Base-by-base conservation (phyloP, 2,113 vertebrate species). In the Sturnira hondurensis region DNA sequence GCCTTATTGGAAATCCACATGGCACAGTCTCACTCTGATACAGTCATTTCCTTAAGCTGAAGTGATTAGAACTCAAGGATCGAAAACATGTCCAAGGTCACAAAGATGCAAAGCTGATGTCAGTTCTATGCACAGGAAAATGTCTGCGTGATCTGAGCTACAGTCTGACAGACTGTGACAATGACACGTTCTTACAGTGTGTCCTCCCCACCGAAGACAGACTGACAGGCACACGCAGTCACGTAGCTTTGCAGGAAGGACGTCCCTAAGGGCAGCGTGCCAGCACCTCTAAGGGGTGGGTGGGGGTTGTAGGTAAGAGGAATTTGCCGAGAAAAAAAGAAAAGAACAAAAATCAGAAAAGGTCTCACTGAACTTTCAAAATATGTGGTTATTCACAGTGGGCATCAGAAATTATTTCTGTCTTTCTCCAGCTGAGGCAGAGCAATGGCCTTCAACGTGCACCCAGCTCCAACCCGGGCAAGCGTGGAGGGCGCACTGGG, bases 141-240 rank as follows among this genome's bases (percentile, higher is more conserved):
- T 1, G n/a, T 5, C 4, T 65, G 58, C 9, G 15, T 17, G 45
- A 87, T 68, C 58, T 84, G 1, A 1, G 4, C 26, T 43, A 13
- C 7, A 22, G 47, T 50, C 31, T 74, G 36, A 38, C 0, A 31
- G 70, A 65, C 16, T 2, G 28, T 8, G 61, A 1, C 6, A 33
- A 24, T 38, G 26, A 24, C 20, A 76, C 67, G 24, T 41, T 89
- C 36, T 85, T 20, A n/a, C 33, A 36, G 12, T 0, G 9, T 36
- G 54, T 26, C 77, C 86, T 22, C 0, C 26, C 4, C 20, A n/a
- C n/a, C 13, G 52, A 63, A n/a, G 45, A 50, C 33, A 31, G 63
- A 52, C 54, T 0, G 17, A 67, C 4, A 28, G 22, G 16, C 3
- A 14, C 1, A 12, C 10, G 10, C 2, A 5, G 33, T 4, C 15